Conservation (phyloP, 2,888 invertebrate species). For the Apoderus coryli region DNA sequence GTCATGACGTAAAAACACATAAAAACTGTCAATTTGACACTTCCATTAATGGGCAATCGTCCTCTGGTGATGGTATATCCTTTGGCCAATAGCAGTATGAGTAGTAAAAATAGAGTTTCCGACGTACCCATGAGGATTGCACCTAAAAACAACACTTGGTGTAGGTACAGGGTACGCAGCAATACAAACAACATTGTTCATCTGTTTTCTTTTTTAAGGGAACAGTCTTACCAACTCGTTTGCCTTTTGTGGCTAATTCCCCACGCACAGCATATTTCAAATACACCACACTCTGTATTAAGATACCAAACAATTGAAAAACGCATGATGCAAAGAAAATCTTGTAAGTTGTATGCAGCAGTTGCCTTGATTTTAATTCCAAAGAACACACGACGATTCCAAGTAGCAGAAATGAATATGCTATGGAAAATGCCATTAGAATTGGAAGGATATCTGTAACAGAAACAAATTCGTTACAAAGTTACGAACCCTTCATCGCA, state of each 20-base stretch:
- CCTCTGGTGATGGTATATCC: constrained; percentile 86
- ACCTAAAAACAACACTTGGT: too few relatives aligned
- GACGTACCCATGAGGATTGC: constrained; percentile 55
- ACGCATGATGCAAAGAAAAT: constrained; percentile 60
- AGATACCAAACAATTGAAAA: constrained; percentile 54
- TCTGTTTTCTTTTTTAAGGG: not conserved
- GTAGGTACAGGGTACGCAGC: too few relatives aligned
- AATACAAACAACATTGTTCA: too few relatives aligned
- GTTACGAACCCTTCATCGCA: too few relatives aligned
- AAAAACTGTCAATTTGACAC: constrained; percentile 65
- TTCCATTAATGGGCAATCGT: constrained; percentile 53
- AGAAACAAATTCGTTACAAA: too few relatives aligned
- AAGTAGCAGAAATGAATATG: constrained; percentile 56
- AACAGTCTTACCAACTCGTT: constrained; percentile 33
- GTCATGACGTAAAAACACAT: constrained; percentile 60
- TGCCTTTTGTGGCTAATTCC: constrained; percentile 37
- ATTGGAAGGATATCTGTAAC: constrained; percentile 73
- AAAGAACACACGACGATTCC: constrained; percentile 61
- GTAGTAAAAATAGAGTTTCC: constrained; percentile 59
- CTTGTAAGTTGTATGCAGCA: constrained; percentile 81
- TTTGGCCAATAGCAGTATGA: constrained; percentile 71
- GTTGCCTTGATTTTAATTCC: constrained; percentile 60
- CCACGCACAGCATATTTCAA: constrained; percentile 68
- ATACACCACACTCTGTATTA: constrained; percentile 54
- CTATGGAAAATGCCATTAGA: constrained; percentile 56